Conservation (phyloP, 1,140 invertebrate species). For the Lerema accius region DNA sequence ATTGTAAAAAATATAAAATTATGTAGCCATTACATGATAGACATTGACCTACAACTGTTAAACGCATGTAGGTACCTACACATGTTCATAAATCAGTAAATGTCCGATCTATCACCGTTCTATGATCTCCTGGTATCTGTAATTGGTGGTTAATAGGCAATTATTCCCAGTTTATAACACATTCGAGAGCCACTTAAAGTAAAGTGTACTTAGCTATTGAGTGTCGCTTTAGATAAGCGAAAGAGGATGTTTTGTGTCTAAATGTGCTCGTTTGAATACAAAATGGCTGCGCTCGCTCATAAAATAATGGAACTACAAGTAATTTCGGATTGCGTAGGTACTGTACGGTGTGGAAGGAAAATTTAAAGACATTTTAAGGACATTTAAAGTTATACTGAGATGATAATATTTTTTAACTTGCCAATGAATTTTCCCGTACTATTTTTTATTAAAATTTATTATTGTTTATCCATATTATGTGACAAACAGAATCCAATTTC, state of each 20-base stretch:
- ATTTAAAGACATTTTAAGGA: too few relatives aligned
- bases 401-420: too few relatives aligned
- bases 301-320: constrained; percentile 32
- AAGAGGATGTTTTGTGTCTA: constrained; percentile 35
- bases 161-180: constrained; percentile 34
- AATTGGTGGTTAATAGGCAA: constrained; percentile 43
- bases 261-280: constrained; percentile 33
- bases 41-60: not conserved
- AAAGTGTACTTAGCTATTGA: constrained; percentile 33
- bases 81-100: constrained; percentile 27
- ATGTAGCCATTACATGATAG: not conserved
- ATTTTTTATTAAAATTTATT: too few relatives aligned
- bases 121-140: constrained; percentile 42
- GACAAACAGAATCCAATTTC: too few relatives aligned
- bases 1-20: too few relatives aligned
- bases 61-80: too few relatives aligned
- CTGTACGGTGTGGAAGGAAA: too few relatives aligned
- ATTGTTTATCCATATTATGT: too few relatives aligned
- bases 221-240: constrained; percentile 34
- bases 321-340: constrained; percentile 7
- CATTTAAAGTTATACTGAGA: too few relatives aligned
- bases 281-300: constrained; percentile 28
- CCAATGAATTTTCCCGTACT: too few relatives aligned
- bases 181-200: constrained; percentile 28
- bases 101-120: constrained; percentile 32